These are phyloP conservation scores for Bos javanicus DNA, from an alignment of 2,113 vertebrate species.

Conservation along the genomic window DNA sequence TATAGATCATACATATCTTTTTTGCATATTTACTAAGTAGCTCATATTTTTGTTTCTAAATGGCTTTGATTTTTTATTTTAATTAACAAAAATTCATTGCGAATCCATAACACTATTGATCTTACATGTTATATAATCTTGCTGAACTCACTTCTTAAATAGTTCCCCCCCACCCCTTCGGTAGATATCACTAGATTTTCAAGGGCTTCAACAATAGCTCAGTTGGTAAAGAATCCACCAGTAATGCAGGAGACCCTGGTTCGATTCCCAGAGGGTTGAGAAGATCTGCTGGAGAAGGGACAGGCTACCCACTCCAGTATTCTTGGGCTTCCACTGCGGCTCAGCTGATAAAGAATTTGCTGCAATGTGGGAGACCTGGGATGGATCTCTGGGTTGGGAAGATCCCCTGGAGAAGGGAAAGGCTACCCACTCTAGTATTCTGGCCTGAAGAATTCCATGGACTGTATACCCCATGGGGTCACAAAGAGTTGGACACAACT, in stretches of 20 bases:
- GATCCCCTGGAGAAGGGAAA: not conserved
- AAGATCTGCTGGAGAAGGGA: not conserved
- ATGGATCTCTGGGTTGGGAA: not conserved
- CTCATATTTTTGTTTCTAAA: not conserved
- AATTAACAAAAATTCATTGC: not conserved
- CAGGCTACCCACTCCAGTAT: not conserved
- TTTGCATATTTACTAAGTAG: not conserved
- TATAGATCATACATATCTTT: not conserved
- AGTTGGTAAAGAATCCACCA: not conserved
- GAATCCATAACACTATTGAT: not conserved
- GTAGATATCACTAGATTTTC: not conserved
- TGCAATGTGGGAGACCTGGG: not conserved
- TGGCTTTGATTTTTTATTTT: not conserved
- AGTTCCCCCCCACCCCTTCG: accelerated
- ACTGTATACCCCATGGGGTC: not conserved
- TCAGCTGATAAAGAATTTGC: not conserved
- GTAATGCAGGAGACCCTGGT: not conserved
- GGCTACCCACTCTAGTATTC: not conserved
- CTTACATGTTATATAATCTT: not conserved
- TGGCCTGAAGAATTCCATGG: not conserved
- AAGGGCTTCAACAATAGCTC: not conserved
- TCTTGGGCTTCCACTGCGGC: not conserved
- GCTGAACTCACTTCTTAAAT: not conserved
- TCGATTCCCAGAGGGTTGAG: accelerated
- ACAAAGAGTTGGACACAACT: not conserved